Evolutionary conservation across 1,140 invertebrate genomes (phyloP).

Genomic region (Chrysomallon squamiferum): DNA sequence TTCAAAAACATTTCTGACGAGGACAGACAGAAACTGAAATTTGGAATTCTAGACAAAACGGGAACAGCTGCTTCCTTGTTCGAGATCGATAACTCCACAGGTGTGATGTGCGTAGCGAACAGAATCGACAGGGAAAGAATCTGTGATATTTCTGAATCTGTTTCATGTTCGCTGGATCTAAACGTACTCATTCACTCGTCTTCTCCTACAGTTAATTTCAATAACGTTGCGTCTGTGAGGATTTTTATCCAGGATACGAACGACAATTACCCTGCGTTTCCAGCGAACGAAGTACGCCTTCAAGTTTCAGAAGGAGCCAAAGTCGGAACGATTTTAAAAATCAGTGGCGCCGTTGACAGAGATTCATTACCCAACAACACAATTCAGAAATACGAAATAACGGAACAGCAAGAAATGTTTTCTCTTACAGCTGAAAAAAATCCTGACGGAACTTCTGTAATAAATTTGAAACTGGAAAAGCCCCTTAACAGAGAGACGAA

Average conservation of each 20-base stretch:
- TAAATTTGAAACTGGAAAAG: constrained; percentile 18
- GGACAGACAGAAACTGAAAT: constrained; percentile 19
- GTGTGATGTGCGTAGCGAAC: constrained; percentile 21
- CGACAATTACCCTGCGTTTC: constrained; percentile 38
- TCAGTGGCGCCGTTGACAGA: constrained; percentile 75
- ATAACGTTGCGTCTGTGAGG: constrained; percentile 29
- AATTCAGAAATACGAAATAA: constrained; percentile 28
- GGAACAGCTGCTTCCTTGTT: constrained; percentile 26
- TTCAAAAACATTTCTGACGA: constrained; percentile 17
- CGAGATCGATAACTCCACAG: constrained; percentile 18
- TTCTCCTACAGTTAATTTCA: constrained; percentile 17
- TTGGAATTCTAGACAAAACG: constrained; percentile 24
- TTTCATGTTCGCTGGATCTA: constrained; percentile 24
- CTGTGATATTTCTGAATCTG: constrained; percentile 18
- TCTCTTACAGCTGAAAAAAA: constrained; percentile 22
- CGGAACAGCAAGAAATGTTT: constrained; percentile 23
- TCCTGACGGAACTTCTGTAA: constrained; percentile 37
- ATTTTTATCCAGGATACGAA: constrained; percentile 40
- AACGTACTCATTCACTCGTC: constrained; percentile 28
- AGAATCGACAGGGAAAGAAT: constrained; percentile 34
- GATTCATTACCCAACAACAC: constrained; percentile 29
- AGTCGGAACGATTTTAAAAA: constrained; percentile 78
- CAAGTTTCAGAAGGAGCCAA: constrained; percentile 66
- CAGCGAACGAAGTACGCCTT: constrained; percentile 16
- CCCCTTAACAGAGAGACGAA: constrained; percentile 78